phyloP scores from a whole-genome alignment of 2,797 vertebrate genomes.

The Acrocephalus scirpaceus region DNA sequence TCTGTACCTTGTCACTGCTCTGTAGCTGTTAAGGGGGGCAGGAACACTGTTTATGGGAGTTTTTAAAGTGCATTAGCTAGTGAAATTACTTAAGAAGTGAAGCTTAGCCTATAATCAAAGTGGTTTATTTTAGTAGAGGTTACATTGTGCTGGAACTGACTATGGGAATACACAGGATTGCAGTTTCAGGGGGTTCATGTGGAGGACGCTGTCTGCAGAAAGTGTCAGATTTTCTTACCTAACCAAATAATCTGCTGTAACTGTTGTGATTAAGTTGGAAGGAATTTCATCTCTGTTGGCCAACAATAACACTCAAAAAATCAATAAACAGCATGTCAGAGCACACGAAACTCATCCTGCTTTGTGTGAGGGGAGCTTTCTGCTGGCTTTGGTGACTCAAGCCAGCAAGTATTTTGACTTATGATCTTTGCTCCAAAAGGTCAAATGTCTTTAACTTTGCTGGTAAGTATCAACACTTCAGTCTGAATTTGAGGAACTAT shows the following conservation, averaged over 20 bases:
- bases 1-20: background rate
- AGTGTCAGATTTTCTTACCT: conserved; percentile 79
- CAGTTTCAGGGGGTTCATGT: conserved; percentile 70
- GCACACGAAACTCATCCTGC: background rate
- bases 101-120: conserved; percentile 34
- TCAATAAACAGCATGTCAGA: conserved; percentile 34
- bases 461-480: background rate
- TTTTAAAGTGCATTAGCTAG: conserved; percentile 20
- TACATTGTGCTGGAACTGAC: background rate
- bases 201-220: conserved; percentile 79
- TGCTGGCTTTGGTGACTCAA: background rate
- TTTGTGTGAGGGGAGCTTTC: background rate
- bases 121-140: conserved; percentile 27
- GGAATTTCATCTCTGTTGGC: conserved; percentile 82
- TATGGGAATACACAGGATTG: conserved; percentile 10
- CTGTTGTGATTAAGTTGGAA: conserved; percentile 84
- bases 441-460: conserved; percentile 12
- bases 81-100: conserved; percentile 36
- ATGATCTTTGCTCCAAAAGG: background rate
- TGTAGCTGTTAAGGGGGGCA: background rate
- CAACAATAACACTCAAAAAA: conserved; percentile 60
- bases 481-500: background rate
- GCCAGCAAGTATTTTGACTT: conserved; percentile 37
- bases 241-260: conserved; percentile 82
- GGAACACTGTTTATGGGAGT: background rate